phyloP scores from a whole-genome alignment of 2,888 invertebrate species.

The Achlya flavicornis region DNA sequence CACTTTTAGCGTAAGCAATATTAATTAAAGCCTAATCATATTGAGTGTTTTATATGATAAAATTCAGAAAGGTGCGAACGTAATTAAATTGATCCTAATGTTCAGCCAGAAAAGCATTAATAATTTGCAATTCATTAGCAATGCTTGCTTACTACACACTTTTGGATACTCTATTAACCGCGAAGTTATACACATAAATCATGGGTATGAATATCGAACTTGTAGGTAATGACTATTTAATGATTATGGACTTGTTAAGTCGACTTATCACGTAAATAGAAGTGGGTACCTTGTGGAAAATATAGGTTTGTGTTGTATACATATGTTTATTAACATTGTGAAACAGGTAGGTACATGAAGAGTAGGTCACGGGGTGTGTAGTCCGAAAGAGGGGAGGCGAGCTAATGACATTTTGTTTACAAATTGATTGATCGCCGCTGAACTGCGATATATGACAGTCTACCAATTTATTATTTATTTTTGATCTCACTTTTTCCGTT shows the following conservation, averaged over 20 bases:
- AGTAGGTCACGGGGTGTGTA: slow-evolving; percentile 21
- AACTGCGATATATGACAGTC: slow-evolving; percentile 33
- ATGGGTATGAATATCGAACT: background rate
- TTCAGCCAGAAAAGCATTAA: slow-evolving; percentile 51
- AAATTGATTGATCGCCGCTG: slow-evolving; percentile 46
- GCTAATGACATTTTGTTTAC: slow-evolving; percentile 46
- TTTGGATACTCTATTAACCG: slow-evolving; percentile 27
- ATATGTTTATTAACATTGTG: slow-evolving; percentile 2
- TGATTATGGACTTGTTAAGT: slow-evolving; percentile 4
- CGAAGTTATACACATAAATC: slow-evolving; percentile 8
- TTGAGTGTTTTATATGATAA: slow-evolving; percentile 38
- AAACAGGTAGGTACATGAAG: background rate
- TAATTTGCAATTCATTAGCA: slow-evolving; percentile 60
- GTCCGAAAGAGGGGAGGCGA: slow-evolving; percentile 29
- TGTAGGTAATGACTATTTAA: background rate
- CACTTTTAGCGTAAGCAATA: background rate
- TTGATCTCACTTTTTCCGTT: background rate
- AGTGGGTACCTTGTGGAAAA: background rate
- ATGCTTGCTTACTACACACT: slow-evolving; percentile 42
- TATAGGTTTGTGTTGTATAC: background rate
- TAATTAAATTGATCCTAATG: slow-evolving; percentile 60
- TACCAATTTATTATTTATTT: slow-evolving; percentile 13
- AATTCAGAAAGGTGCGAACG: slow-evolving; percentile 39
- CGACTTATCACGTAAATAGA: background rate
- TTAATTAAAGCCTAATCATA: background rate